A percentile compares a stretch with the other conserved stretches of the same genome.
Evolutionary conservation across 2,113 vertebrate species (phyloP).

Genomic region (Chelonoidis abingdonii): DNA sequence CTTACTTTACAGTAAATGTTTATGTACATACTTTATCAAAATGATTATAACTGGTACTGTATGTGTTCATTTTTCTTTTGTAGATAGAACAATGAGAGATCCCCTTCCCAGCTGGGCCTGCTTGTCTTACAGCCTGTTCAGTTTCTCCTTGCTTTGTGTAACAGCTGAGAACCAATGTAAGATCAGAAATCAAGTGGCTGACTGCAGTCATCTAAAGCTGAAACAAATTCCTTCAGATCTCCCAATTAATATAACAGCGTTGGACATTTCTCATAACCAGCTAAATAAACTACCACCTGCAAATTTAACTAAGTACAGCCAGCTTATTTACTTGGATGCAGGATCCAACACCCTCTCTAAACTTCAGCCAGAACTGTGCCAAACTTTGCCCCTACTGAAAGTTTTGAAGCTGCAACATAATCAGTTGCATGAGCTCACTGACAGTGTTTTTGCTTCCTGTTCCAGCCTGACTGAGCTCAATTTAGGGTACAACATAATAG

Average conservation of each 20-base stretch:
- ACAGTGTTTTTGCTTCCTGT: conserved; percentile 81
- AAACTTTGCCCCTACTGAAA: conserved; percentile 78
- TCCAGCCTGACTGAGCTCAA: conserved; percentile 77
- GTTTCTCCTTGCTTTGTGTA: conserved; percentile 1
- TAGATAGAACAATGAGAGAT: conserved; percentile 62
- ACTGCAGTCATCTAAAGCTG: conserved; percentile 92
- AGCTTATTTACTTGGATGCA: conserved; percentile 81
- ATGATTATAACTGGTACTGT: background rate
- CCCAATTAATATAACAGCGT: conserved; percentile 83
- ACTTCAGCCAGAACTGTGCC: conserved; percentile 83
- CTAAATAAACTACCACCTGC: conserved; percentile 70
- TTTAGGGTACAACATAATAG: conserved; percentile 85
- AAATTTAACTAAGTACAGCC: conserved; percentile 81
- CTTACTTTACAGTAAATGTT: background rate
- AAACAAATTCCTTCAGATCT: conserved; percentile 85
- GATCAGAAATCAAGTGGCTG: conserved; percentile 79
- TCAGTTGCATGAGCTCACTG: conserved; percentile 79
- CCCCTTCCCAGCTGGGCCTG: background rate
- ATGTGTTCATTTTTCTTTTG: conserved; percentile 26
- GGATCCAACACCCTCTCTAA: conserved; percentile 87
- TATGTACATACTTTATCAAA: background rate
- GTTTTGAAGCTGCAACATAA: conserved; percentile 87
- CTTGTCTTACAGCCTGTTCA: conserved; percentile 44
- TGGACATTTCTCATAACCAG: conserved; percentile 94
- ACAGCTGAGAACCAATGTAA: conserved; percentile 74